Evolutionary conservation across 2,888 invertebrate species (phyloP), one percentile per base, ranked within the genome.

Genomic region (Caenorhabditis wallacei): DNA sequence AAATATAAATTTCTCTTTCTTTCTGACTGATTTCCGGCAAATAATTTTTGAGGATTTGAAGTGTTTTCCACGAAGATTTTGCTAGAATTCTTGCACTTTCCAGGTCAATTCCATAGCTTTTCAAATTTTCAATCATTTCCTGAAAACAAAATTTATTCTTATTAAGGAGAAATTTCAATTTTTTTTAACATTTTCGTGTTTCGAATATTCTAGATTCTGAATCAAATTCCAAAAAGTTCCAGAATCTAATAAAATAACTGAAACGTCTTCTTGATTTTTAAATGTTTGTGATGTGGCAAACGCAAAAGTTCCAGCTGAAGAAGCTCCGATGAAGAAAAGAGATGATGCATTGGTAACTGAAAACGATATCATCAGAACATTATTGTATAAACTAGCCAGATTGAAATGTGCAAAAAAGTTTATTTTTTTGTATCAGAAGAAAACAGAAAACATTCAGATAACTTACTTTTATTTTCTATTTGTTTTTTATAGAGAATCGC

Each of bases 231-330:
- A 78, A 48, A 43, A 82, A n/a, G 83, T 80, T 57, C 83, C 83
- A 24, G 83, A 13, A 70, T 85, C 84, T 8, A 84, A 20, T 0
- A 81, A 26, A 54, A 84, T 22, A 10, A 72, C 46, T 22, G 20
- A 48, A 1, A 64, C 18, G 2, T 48, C 13, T 4, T 46, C 11
- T n/a, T 8, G 11, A 11, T 35, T 13, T 18, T 20, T 2, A 30
- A 37, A 48, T 8, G 18, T 24, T 18, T 35, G 56, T 16, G 66
- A 59, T 20, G 83, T 81, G 46, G 81, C 85, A 24, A 70, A 79
- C 10, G 85, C 88, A 10, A 88, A 57, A 0, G 82, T 71, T 16
- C 86, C 85, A 8, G 85, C 88, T 1, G 85, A 68, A 2, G 88
- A 88, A 13, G 86, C 86, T 2, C 88, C 88, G 16, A 86, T 53